Evolutionary conservation across 2,113 vertebrate species (phyloP), one percentile per base, ranked within the genome.

Genomic region (Trogon melanurus): DNA sequence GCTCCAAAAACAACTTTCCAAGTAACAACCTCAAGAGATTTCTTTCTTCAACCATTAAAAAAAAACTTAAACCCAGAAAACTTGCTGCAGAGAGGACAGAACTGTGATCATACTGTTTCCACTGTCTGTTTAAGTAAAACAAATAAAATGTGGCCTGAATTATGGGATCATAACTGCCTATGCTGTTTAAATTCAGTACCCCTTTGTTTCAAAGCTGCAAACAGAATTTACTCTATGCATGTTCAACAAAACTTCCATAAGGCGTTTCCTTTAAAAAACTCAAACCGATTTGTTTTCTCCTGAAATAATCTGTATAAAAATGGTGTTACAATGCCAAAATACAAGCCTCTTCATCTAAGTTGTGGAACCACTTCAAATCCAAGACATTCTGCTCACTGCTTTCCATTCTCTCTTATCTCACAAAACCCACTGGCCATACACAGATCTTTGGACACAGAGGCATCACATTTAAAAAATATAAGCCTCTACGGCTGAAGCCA

Each of bases 401-500:
- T 60, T 86, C 25, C 7, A 38, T 58, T 60, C 13, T n/a, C 64
- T 22, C 60, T 70, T 36, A 67, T 44, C 17, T 8, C 27, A 44
- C 5, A 73, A 56, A 13, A 65, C 18, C 73, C 29, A 36, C 1
- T 50, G n/a, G 7, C 41, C 22, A 36, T 58, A 20, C 11, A 54
- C 5, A 75, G 25, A 54, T 70, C n/a, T 80, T 41, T 51, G 47
- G 82, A 57, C 7, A 57, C 8, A 58, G 17, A 91, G n/a, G 1
- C 36, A 51, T 5, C 82, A 3, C 9, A n/a, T 79, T 67, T 71
- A 21, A 30, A 72, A 88, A 80, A 50, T 29, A 34, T 9, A 70
- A 72, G 3, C 1, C 51, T 51, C 69, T 47, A 1, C 17, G 8
- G 21, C 17, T 44, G 16, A 3, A 27, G 56, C 9, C 1, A 0